Base-by-base conservation (phyloP, 2,888 invertebrate genomes). In the Syrista parreyssii region DNA sequence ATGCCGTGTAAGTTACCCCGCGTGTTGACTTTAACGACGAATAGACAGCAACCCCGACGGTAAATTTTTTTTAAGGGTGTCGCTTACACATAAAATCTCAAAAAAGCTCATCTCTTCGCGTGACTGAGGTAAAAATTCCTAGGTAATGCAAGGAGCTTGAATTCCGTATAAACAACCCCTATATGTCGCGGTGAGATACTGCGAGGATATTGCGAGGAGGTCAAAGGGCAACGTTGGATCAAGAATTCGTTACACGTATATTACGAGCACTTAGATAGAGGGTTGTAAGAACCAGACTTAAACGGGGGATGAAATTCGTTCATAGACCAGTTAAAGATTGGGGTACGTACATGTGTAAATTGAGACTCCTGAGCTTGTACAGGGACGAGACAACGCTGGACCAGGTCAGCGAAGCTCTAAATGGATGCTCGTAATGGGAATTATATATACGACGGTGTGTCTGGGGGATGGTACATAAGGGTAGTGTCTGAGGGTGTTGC, bases 1-100 rank as follows among this genome's bases (percentile, higher is more conserved):
- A 81, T 79, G 55, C 77, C 40, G 74, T 74, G 75, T 74, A 69
- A 12, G 31, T 15, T 68, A 40, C 68, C 55, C 72, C 68, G 4
- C 30, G 40, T 76, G 77, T 79, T 80, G 77, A 80, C 80, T 76
- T 71, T 75, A 55, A 74, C 55, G 40, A 36, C 15, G 71, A 23
- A 71, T 31, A 30, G 6, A 11, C 31, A 55, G 55, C 55, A 55
- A 2, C 23, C 55, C 55, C 9, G 55, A 23, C 0, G 15, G 6
- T 4, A 55, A 23, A 23, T 55, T 6, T 55, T 55, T 55, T 23
- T 23, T 9, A 23, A 55, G 55, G 55, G 40, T 40, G 40, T 23
- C 40, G 15, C 55, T 55, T 0, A 23, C 23, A 55, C 1, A 9
- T 55, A 9, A 55, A 23, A 23, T 55, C 2, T 55, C 23, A 55